Evolutionary conservation across 2,113 vertebrate species (phyloP), one percentile per base, ranked within the genome.

Genomic region (Macquaria australasica): DNA sequence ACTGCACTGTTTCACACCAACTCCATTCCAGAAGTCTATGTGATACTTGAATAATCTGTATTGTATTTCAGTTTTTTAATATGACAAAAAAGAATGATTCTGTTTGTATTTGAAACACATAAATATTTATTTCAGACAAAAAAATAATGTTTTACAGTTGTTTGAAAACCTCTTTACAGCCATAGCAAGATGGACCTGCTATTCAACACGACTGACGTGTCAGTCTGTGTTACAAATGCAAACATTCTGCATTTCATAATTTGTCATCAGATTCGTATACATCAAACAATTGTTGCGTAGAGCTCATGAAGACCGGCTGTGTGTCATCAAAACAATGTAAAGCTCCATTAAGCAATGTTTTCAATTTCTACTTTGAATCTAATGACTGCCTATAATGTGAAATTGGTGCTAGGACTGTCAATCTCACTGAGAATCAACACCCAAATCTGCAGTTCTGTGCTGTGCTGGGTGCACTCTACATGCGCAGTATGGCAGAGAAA

Each of bases 111-210:
- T 94, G 75, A 92, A 94, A 94, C 93, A 94, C 93, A 94, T 90
- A 93, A 92, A 95, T 94, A 90, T 96, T 96, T 96, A 94, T 94
- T 95, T 89, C 76, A 90, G 88, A 94, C 90, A 93, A 90, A 94
- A 94, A 93, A 94, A 92, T 91, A 93, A 93, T 87, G 77, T 89
- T 92, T 90, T 89, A 92, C 91, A 95, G 69, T 88, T 78, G 77
- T 90, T 85, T 91, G 85, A 93, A 93, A 91, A 89, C 80, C 11
- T 90, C 67, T 94, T 89, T 91, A 93, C 88, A 95, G 73, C 82
- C 79, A 88, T 82, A 90, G 82, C 82, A 83, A 80, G 87, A 79
- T 43, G 39, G 82, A 87, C 81, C 81, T 87, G 87, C 90, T 93
- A 86, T 88, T 84, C 82, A 84, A 93, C 88, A 91, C 45, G 20